Conservation (phyloP, 2,797 vertebrate genomes). For the Trichosurus vulpecula region DNA sequence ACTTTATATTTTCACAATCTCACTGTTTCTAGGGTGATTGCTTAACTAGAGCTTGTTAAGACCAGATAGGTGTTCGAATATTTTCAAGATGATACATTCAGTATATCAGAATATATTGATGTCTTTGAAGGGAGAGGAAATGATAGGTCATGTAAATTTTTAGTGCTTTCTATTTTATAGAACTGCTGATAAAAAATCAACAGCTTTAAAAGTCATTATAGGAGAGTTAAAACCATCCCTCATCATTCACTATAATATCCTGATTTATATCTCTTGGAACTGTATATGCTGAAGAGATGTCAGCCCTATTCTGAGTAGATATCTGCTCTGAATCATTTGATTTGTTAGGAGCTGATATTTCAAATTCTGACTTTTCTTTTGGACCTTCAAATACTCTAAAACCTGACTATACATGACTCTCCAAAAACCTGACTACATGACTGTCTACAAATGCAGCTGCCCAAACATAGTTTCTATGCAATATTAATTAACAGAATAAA, state of each 20-base stretch:
- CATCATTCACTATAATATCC: not conserved
- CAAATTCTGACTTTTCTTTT: not conserved
- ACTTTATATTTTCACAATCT: slow-evolving; percentile 67
- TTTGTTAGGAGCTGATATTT: not conserved
- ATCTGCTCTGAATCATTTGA: not conserved
- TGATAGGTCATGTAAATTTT: slow-evolving; percentile 39
- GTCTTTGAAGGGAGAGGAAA: slow-evolving; percentile 51
- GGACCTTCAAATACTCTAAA: not conserved
- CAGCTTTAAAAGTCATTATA: not conserved
- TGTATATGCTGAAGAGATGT: not conserved
- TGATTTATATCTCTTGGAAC: not conserved
- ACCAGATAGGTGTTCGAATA: slow-evolving; percentile 68
- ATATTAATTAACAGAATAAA: not conserved
- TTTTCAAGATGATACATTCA: slow-evolving; percentile 64
- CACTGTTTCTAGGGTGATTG: slow-evolving; percentile 68
- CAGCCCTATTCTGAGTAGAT: too few relatives aligned
- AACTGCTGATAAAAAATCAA: slow-evolving; percentile 42
- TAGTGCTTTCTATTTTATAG: slow-evolving; percentile 51
- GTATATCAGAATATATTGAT: slow-evolving; percentile 36
- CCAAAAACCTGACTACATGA: not conserved
- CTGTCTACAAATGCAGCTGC: not conserved
- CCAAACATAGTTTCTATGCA: not conserved
- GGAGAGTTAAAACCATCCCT: slow-evolving; percentile 30
- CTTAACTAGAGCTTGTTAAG: slow-evolving; percentile 65
- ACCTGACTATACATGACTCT: not conserved